phyloP scores from a whole-genome alignment of 2,797 vertebrate species.

The Coranthus polyacanthus region DNA sequence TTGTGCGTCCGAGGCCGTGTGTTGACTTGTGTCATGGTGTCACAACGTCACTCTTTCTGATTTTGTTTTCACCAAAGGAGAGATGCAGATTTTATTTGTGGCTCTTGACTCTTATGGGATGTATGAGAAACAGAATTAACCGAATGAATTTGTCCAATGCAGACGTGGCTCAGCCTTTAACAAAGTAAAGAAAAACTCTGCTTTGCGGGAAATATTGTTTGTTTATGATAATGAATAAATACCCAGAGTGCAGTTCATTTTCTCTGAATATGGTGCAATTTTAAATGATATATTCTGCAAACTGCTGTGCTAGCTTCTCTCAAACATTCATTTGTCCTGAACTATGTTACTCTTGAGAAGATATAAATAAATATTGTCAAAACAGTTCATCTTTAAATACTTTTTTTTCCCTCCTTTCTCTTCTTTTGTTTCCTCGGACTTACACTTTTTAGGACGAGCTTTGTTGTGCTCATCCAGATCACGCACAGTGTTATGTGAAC shows the following conservation, averaged over 20 bases:
- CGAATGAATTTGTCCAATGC: conserved; percentile 22
- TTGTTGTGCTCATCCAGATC: neutral
- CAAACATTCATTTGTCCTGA: conserved; percentile 77
- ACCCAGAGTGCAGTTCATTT: conserved; percentile 49
- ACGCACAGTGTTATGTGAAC: conserved; percentile 18
- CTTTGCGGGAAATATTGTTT: conserved; percentile 51
- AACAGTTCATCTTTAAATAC: conserved; percentile 35
- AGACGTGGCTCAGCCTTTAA: conserved; percentile 50
- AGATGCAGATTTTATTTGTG: too few relatives aligned
- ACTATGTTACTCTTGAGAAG: conserved; percentile 81
- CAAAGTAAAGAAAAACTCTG: conserved; percentile 27
- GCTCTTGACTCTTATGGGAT: conserved; percentile 56
- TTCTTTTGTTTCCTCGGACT: too few relatives aligned
- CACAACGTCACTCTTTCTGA: conserved; percentile 11
- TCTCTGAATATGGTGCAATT: conserved; percentile 61
- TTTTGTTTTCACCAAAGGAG: conserved; percentile 40
- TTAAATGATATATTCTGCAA: conserved; percentile 65
- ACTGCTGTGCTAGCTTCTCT: conserved; percentile 74
- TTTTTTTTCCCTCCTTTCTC: neutral
- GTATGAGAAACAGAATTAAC: conserved; percentile 27
- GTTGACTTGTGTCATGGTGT: conserved; percentile 66
- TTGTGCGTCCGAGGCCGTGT: conserved; percentile 47
- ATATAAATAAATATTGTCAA: conserved; percentile 86
- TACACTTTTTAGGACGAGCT: neutral
- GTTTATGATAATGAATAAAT: conserved; percentile 50